Evolutionary conservation across 2,113 vertebrate genomes (phyloP).

Genomic region (Scalopus aquaticus): DNA sequence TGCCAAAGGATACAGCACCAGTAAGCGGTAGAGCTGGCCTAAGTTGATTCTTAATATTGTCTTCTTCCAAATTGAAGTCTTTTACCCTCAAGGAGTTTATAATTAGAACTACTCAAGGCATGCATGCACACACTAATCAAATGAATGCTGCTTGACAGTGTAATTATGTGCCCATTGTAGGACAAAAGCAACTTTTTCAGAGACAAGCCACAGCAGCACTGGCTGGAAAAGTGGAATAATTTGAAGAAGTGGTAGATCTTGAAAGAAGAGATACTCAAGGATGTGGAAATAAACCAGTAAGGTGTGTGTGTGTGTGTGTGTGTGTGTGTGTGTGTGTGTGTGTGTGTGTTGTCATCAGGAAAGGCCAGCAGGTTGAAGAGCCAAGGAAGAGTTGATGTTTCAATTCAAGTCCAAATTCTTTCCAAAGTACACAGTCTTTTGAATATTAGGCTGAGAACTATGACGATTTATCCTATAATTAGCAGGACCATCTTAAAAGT

Average conservation of each 20-base stretch:
- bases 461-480: background rate
- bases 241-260: background rate
- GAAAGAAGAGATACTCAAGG: background rate
- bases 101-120: slow-evolving; percentile 45
- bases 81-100: slow-evolving; percentile 15
- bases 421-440: background rate
- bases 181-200: background rate
- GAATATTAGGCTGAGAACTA: background rate
- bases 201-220: background rate
- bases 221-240: background rate
- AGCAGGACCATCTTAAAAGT: background rate
- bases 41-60: background rate
- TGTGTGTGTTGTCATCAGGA: background rate
- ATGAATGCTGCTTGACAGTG: background rate
- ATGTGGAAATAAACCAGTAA: background rate
- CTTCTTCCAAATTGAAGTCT: background rate
- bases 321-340: no score
- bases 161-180: background rate
- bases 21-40: background rate
- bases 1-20: background rate
- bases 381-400: background rate
- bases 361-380: background rate
- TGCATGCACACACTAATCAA: background rate
- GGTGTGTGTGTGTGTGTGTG: background rate
- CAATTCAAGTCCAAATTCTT: background rate